These are phyloP conservation scores for Tragelaphus buxtoni DNA, from an alignment of 2,113 vertebrate species.

Conservation along the genomic window DNA sequence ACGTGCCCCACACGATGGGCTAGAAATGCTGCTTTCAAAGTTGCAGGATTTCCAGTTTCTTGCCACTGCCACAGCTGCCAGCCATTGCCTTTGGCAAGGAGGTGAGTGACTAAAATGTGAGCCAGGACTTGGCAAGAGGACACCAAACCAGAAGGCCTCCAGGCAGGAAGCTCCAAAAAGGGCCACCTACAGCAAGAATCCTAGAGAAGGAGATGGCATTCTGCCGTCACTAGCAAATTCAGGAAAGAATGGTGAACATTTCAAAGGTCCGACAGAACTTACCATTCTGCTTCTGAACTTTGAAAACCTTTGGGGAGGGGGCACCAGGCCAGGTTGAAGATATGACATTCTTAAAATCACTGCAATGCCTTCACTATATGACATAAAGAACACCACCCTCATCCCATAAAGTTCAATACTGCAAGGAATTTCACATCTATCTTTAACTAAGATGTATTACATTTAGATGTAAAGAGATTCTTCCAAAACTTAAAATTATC, in stretches of 20 bases:
- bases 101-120: conserved; percentile 45
- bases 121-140: conserved; percentile 30
- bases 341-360: background rate
- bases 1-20: rapidly evolving
- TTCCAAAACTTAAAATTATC: conserved; percentile 8
- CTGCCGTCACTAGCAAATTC: background rate
- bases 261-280: background rate
- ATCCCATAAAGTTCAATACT: background rate
- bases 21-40: background rate
- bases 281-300: background rate
- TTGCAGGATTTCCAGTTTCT: background rate
- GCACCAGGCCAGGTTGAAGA: background rate
- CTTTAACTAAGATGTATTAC: background rate
- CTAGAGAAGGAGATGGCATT: background rate
- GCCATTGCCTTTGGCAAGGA: conserved; percentile 43
- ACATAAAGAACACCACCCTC: background rate
- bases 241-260: background rate
- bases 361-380: background rate
- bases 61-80: conserved; percentile 2
- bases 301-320: background rate
- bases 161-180: conserved; percentile 41
- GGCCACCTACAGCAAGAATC: conserved; percentile 36
- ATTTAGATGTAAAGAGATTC: background rate
- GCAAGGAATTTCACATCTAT: background rate
- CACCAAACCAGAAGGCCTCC: conserved; percentile 48